Base-by-base conservation (phyloP, 2,888 invertebrate genomes). In the Perithous albicinctus region DNA sequence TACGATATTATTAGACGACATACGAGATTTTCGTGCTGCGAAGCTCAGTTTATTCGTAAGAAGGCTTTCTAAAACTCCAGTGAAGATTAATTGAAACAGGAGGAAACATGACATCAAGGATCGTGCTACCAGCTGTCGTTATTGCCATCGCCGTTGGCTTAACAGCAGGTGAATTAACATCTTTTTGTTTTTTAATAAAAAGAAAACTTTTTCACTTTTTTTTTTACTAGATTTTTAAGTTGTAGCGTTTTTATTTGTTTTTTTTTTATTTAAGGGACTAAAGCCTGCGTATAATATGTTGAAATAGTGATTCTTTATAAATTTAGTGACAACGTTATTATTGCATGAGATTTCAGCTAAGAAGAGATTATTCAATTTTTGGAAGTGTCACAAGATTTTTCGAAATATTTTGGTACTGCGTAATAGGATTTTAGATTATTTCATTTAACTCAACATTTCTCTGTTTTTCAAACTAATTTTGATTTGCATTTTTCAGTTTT, bases 91-190 rank as follows among this genome's bases (percentile, higher is more conserved):
- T 63, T 48, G 74, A 87, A 48, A 81, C 59, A 81, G 73, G 61
- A 74, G 79, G n/a, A 41, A 82, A 84, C 80, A 79, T 56, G 67
- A 66, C 74, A 66, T 76, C 78, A 61, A 82, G 43, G 69, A 82
- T 78, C 75, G 73, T 77, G 64, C 72, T 85, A 74, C 64, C 86
- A 48, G 70, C 86, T 80, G 80, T 84, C 72, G 76, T 80, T 66
- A 73, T 85, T 66, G 84, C 84, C 64, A 79, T 89, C 72, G 77
- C 87, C 59, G 51, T 84, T 46, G 84, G 84, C 20, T 83, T 86
- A 64, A 73, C 84, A 67, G 85, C 89, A 88, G 89, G 90, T 90
- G 83, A 88, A 59, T 61, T 48, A 48, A 10, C 46, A 64, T 59
- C 18, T 75, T 79, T 56, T 15, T 61, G 8, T 12, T 59, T 75